phyloP scores from a whole-genome alignment of 2,113 vertebrate species.

The Grammomys dolichurus region DNA sequence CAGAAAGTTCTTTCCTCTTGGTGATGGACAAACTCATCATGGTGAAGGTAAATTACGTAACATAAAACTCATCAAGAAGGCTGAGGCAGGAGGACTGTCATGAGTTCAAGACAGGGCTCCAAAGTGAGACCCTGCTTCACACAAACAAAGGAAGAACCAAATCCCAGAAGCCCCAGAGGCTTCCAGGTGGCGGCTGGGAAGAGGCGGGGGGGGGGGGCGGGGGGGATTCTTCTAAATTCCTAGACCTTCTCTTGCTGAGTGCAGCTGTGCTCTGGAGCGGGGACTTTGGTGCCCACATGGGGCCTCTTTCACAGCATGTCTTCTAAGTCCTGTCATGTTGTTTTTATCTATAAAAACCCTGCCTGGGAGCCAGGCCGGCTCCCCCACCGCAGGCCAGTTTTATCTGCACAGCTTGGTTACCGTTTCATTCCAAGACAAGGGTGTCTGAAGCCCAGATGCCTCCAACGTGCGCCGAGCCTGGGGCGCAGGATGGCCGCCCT shows the following conservation, averaged over 20 bases:
- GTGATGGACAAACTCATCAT: not conserved
- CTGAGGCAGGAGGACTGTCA: not conserved
- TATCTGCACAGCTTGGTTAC: slow-evolving; percentile 49
- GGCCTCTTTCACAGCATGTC: not conserved
- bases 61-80: too few species aligned
- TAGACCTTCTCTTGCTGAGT: not conserved
- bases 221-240: not conserved
- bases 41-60: not conserved
- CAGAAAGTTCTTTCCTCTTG: not conserved
- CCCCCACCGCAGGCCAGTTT: not conserved
- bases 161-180: not conserved
- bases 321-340: not conserved
- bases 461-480: not conserved
- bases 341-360: slow-evolving; percentile 62
- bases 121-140: not conserved
- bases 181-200: not conserved
- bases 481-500: not conserved
- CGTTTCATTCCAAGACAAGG: not conserved
- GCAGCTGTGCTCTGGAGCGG: not conserved
- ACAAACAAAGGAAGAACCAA: not conserved
- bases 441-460: slow-evolving; percentile 41
- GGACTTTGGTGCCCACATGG: rapidly evolving
- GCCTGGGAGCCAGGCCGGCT: not conserved
- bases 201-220: rapidly evolving
- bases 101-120: not conserved